Evolutionary conservation across 1,140 invertebrate species (phyloP).

Genomic region (Himalopsyche phryganea): DNA sequence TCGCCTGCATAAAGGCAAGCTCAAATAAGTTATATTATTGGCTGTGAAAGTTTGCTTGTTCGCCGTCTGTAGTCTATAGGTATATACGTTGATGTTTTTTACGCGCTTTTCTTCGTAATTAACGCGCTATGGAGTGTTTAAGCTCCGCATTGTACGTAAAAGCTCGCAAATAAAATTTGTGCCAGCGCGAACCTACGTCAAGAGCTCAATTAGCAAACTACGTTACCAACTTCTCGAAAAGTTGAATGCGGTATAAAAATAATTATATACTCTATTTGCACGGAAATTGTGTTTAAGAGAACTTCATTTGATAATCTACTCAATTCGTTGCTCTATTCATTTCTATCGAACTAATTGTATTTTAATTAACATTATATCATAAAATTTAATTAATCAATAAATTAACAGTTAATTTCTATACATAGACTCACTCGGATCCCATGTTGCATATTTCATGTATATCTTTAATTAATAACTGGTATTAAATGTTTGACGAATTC

Average conservation of each 20-base stretch:
- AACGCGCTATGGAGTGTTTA: slow-evolving; percentile 10
- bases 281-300: slow-evolving; percentile 13
- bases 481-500: too few relatives aligned
- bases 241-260: slow-evolving; percentile 26
- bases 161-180: slow-evolving; percentile 8
- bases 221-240: slow-evolving; percentile 26
- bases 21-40: background rate
- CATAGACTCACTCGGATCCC: too few relatives aligned
- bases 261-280: slow-evolving; percentile 19
- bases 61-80: background rate
- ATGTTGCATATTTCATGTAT: too few relatives aligned
- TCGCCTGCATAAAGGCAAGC: background rate
- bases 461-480: too few relatives aligned
- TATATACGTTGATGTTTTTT: slow-evolving; percentile 9
- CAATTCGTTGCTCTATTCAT: too few relatives aligned
- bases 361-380: too few relatives aligned
- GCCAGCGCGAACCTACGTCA: background rate
- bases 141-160: background rate
- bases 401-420: too few relatives aligned
- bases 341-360: too few relatives aligned
- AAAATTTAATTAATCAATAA: too few relatives aligned
- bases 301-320: too few relatives aligned
- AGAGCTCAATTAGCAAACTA: slow-evolving; percentile 31
- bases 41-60: slow-evolving; percentile 17
- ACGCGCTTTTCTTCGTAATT: slow-evolving; percentile 25